A percentile compares a stretch with the other conserved stretches of the same genome.
phyloP scores from a whole-genome alignment of 2,797 vertebrate species.

The Microchirus variegatus region DNA sequence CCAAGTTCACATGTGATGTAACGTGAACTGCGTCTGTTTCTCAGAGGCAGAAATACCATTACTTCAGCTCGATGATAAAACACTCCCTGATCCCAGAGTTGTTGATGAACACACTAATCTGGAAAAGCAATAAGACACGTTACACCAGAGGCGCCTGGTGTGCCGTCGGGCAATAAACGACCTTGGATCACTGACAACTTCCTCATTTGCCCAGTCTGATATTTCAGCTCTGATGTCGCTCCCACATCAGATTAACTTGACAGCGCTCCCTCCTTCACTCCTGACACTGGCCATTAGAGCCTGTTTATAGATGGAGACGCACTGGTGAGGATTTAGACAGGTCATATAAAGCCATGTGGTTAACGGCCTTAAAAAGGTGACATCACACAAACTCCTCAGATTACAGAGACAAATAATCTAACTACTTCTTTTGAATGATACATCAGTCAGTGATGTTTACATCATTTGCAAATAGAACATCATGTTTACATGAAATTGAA shows the following conservation, averaged over 20 bases:
- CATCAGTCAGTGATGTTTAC: too few relatives aligned
- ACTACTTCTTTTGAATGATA: too few relatives aligned
- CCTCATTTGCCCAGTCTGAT: slow-evolving; percentile 11
- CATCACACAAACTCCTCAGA: too few relatives aligned
- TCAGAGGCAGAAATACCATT: too few relatives aligned
- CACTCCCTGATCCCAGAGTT: slow-evolving; percentile 25
- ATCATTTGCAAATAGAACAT: too few relatives aligned
- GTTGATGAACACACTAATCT: slow-evolving; percentile 44
- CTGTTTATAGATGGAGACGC: slow-evolving; percentile 30
- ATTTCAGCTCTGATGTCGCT: slow-evolving; percentile 41
- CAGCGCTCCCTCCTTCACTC: slow-evolving; percentile 1
- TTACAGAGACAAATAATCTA: too few relatives aligned
- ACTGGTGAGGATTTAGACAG: not conserved
- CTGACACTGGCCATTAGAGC: slow-evolving; percentile 9
- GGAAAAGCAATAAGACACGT: slow-evolving; percentile 48
- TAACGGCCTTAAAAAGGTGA: not conserved
- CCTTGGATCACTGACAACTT: slow-evolving; percentile 39
- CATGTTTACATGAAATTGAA: too few relatives aligned
- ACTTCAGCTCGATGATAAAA: too few relatives aligned
- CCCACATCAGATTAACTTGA: slow-evolving; percentile 47
- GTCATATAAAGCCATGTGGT: too few relatives aligned
- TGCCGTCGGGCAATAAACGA: slow-evolving; percentile 31
- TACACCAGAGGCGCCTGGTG: slow-evolving; percentile 33
- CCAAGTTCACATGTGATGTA: too few relatives aligned
- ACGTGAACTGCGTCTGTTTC: too few relatives aligned